Evolutionary conservation across 2,888 invertebrate genomes (phyloP).

Genomic region (Carabus problematicus): DNA sequence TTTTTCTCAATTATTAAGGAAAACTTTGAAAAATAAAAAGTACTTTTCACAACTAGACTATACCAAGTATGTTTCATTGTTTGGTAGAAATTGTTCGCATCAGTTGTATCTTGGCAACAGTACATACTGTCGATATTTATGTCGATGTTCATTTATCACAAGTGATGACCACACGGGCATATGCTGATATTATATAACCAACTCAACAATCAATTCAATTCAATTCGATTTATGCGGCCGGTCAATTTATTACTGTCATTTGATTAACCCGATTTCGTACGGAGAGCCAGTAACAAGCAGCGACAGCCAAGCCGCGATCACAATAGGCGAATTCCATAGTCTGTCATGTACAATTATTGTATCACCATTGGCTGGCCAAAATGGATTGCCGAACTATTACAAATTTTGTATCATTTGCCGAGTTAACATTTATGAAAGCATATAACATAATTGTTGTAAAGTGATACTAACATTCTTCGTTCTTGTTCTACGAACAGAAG

Average conservation of each 20-base stretch:
- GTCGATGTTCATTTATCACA: not conserved
- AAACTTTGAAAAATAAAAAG: no score
- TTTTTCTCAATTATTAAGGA: no score
- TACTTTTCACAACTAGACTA: no score
- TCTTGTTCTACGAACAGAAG: no score
- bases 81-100: no score
- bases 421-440: not conserved
- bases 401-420: not conserved
- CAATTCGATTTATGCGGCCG: conserved; percentile 40
- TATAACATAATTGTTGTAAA: no score
- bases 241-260: conserved; percentile 42
- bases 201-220: conserved; percentile 40
- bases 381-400: not conserved
- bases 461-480: no score
- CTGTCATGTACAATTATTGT: conserved; percentile 7
- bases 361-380: not conserved
- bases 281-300: conserved; percentile 21
- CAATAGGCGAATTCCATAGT: conserved; percentile 17
- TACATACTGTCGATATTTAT: no score
- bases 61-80: no score
- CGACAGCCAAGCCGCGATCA: conserved; percentile 25
- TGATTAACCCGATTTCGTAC: conserved; percentile 42
- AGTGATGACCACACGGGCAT: not conserved
- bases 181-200: conserved; percentile 39
- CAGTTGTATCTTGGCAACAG: no score